Base-by-base conservation (phyloP, 2,113 vertebrate genomes). In the Grantiella picta region DNA sequence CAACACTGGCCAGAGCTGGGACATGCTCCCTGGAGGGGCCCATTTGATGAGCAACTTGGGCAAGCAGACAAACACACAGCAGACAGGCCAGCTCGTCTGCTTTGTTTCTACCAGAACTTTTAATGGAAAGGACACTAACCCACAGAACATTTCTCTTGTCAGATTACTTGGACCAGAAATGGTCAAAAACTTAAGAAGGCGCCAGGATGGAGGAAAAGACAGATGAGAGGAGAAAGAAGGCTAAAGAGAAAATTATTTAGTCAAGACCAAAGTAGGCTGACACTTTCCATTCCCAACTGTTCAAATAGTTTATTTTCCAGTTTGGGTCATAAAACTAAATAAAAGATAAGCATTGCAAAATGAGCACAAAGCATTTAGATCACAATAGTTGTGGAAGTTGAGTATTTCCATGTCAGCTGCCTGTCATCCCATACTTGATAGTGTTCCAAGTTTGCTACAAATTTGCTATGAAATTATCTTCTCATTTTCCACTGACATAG, bases 101-200 rank as follows among this genome's bases (percentile, higher is more conserved):
- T 94, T 91, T 86, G n/a, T 94, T 86, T 96, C 92, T 91, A 91
- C 36, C 65, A 84, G 59, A 91, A 60, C 61, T 81, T 79, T 64
- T 68, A 91, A 89, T 52, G 59, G 80, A 94, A 95, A 92, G 83
- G 91, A 95, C 85, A 82, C 40, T 96, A 94, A 96, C 89, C 77
- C 83, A 1, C 77, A 92, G 81, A 95, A 89, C 83, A 95, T 92
- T 94, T 89, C 91, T 86, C 87, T 85, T 93, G 88, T 93, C 92
- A 93, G 80, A 93, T 83, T 81, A 91, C 42, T 96, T 93, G 92
- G 89, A 88, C 68, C 68, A 93, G 90, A 93, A 88, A 89, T 7
- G 22, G 68, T 77, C 82, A 94, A 95, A 93, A 92, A 84, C 31
- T 70, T 82, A 25, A 85, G 38, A 38, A 27, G 54, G 70, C 44